Percentiles rank a stretch among this genome's conserved stretches.
Evolutionary conservation across 2,113 vertebrate genomes (phyloP).

Genomic region (Phainopepla nitens): DNA sequence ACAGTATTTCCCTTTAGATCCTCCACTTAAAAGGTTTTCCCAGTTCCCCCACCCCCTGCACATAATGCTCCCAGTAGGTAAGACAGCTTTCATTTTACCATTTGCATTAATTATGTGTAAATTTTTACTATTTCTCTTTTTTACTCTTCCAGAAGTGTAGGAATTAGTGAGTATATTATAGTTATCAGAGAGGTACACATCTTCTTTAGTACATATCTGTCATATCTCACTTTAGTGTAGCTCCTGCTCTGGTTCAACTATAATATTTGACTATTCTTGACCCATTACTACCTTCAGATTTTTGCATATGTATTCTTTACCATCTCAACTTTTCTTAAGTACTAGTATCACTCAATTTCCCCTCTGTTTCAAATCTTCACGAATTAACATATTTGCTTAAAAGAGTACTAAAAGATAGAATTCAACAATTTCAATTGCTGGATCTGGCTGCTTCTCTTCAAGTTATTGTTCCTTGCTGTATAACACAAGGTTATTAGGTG

Average conservation of each 20-base stretch:
- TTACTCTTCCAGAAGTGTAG: not conserved
- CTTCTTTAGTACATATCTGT: not conserved
- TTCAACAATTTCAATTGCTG: not conserved
- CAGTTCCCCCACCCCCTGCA: fast-evolving
- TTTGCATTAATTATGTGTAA: not conserved
- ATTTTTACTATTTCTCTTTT: not conserved
- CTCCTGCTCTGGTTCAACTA: not conserved
- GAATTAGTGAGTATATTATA: not conserved
- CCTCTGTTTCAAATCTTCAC: not conserved
- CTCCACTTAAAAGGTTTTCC: not conserved
- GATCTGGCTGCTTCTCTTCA: not conserved
- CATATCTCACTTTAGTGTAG: not conserved
- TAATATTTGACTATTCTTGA: not conserved
- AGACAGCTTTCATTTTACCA: not conserved
- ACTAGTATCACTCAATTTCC: not conserved
- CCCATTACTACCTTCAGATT: not conserved
- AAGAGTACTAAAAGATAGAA: not conserved
- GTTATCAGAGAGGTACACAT: not conserved
- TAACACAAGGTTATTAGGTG: not conserved
- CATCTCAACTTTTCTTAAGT: not conserved
- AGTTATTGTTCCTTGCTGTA: not conserved
- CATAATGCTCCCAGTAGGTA: not conserved
- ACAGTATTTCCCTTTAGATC: not conserved
- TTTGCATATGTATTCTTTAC: not conserved
- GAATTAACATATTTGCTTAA: not conserved